Base-by-base conservation (phyloP, 2,797 vertebrate species). In the Microchirus variegatus region DNA sequence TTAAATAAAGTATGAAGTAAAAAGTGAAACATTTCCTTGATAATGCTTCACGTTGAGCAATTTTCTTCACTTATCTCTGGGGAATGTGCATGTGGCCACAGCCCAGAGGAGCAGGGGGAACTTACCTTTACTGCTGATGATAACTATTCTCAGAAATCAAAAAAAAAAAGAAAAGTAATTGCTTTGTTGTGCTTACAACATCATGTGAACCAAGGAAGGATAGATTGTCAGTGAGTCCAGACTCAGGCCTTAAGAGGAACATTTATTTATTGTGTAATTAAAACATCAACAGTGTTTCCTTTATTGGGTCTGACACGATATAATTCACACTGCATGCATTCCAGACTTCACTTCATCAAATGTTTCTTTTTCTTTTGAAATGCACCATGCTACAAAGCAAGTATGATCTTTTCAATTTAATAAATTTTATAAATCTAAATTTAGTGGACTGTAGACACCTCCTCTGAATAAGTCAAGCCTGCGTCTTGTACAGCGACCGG, bases 251-350 rank as follows among this genome's bases (percentile, higher is more conserved):
- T 51, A 19, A 47, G 17, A 55, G 37, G 45, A 15, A 12, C 46
- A 53, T 63, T 63, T 16, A 17, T 37, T 18, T 35, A 16, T 49
- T 66, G 70, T 61, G 13, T 63, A 63, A 79, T 69, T n/a, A 65
- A 48, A 55, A 63, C 53, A 42, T 75, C 62, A 59, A 26, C 50
- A 41, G 10, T 50, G 31, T 18, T 58, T 15, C 12, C 16, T 47
- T 15, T 62, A 65, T 75, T 53, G 14, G 15, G 2, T 59, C 62
- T 61, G 17, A 77, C 69, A 61, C 70, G 73, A 68, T 53, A 57
- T 45, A 44, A 52, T 75, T 75, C 53, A 53, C 61, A 48, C 53
- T 43, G 58, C 64, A 44, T 54, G 45, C 56, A 31, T n/a, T n/a
- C 56, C 48, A 58, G 57, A 53, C 36, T 69, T 53, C 42, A 43